Base-by-base conservation (phyloP, 2,797 vertebrate species). In the Geotrypetes seraphini region DNA sequence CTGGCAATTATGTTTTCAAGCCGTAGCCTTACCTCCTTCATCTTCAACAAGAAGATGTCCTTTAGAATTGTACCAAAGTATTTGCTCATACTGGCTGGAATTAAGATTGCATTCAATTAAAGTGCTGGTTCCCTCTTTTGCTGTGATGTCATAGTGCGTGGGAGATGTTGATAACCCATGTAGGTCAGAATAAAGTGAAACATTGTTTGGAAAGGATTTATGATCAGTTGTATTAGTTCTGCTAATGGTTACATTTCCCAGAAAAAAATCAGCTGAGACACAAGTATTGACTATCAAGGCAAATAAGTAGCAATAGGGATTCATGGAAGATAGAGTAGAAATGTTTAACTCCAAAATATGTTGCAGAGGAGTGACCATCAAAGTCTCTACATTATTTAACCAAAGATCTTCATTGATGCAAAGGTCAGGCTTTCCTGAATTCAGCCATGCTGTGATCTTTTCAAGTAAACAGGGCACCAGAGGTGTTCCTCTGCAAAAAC, bases 21-120 rank as follows among this genome's bases (percentile, higher is more conserved):
- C n/a, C 17, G 23, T 3, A 19, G 8, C 10, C 66, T 73, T 65
- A 90, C 89, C 85, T 74, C 53, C 47, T 16, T 28, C 56, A 9
- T 60, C 40, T 35, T 71, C 62, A 7, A 57, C 63, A 44, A 88
- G 74, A 9, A 74, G 47, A 18, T 30, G 54, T 32, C 90, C 91
- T 71, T 82, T 90, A 12, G 91, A 82, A 61, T 89, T 88, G 62
- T 73, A 91, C 92, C 93, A 97, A 46, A 45, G 55, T n/a, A 93
- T 36, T 22, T 66, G 57, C 48, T 71, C 70, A 25, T 67, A 35
- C 3, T 47, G 54, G 48, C 26, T 47, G 41, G 52, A 56, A 2
- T 84, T 88, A 50, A 89, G 73, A 43, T 90, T 90, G 58, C 93
- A 97, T 53, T 79, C 59, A 3, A 97, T 74, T 23, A 87, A 61